phyloP scores from a whole-genome alignment of 2,113 vertebrate species.

The Uria aalge region DNA sequence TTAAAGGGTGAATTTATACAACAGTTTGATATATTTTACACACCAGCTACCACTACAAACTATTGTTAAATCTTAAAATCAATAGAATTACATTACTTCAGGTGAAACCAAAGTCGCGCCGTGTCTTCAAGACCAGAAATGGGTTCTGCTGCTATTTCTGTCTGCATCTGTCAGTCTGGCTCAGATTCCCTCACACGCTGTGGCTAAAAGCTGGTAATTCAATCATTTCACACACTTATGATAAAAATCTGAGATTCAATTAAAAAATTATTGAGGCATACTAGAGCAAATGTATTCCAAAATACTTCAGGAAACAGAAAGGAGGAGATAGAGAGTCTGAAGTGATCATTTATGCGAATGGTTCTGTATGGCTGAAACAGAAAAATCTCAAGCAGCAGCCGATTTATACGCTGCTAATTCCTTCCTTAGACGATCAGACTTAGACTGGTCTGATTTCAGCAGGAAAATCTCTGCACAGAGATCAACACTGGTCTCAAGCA shows the following conservation, averaged over 20 bases:
- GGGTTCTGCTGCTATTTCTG: conserved; percentile 3
- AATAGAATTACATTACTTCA: neutral
- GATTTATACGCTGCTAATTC: conserved; percentile 56
- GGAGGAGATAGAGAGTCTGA: neutral
- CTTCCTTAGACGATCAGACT: conserved; percentile 54
- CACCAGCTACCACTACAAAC: neutral
- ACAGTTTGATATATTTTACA: neutral
- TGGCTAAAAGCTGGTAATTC: neutral
- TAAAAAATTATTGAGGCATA: neutral
- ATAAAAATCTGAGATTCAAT: conserved; percentile 4
- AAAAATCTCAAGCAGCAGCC: neutral
- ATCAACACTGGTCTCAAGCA: conserved; percentile 71
- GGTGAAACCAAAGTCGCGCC: neutral
- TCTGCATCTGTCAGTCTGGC: neutral
- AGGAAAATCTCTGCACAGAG: conserved; percentile 69
- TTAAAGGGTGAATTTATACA: neutral
- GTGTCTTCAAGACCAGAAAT: neutral
- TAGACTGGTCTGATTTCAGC: conserved; percentile 51
- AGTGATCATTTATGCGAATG: neutral
- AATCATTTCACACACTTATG: neutral
- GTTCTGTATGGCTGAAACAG: neutral
- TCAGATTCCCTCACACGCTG: neutral
- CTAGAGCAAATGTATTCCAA: neutral
- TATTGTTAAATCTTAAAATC: neutral
- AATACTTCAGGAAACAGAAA: neutral